A percentile compares a stretch with the other conserved stretches of the same genome.
Evolutionary conservation across 2,797 vertebrate genomes (phyloP).

Genomic region (Periophthalmus magnuspinnatus): DNA sequence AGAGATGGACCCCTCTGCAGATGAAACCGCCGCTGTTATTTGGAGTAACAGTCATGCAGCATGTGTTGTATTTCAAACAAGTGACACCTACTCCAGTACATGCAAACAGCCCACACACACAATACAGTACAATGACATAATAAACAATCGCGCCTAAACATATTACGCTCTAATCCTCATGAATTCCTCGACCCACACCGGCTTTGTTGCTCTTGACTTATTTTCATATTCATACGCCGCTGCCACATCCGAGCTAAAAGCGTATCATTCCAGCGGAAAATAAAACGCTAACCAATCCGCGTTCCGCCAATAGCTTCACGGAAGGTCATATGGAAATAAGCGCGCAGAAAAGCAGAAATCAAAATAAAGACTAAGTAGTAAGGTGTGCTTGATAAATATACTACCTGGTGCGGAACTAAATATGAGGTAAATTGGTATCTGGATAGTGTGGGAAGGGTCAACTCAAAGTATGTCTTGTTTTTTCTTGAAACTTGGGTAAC

Average conservation of each 20-base stretch:
- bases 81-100: slow-evolving; percentile 15
- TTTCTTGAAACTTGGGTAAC: not conserved
- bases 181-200: slow-evolving; percentile 54
- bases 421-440: not conserved
- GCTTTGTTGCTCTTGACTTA: slow-evolving; percentile 51
- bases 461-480: not conserved
- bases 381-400: slow-evolving; percentile 61
- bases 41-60: slow-evolving; percentile 12
- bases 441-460: not conserved
- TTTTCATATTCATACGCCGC: slow-evolving; percentile 67
- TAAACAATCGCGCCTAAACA: slow-evolving; percentile 56
- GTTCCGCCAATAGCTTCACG: slow-evolving; percentile 46
- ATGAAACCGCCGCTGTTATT: slow-evolving; percentile 13
- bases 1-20: not conserved
- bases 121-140: slow-evolving; percentile 36
- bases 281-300: slow-evolving; percentile 18
- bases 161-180: slow-evolving; percentile 62
- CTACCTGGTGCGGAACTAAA: not conserved
- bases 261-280: slow-evolving; percentile 58
- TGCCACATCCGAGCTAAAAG: slow-evolving; percentile 69
- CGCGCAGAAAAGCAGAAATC: slow-evolving; percentile 44
- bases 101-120: slow-evolving; percentile 26
- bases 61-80: slow-evolving; percentile 34
- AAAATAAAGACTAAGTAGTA: slow-evolving; percentile 40
- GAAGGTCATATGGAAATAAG: slow-evolving; percentile 73